Conservation (phyloP, 2,113 vertebrate species). For the Apaloderma vittatum region DNA sequence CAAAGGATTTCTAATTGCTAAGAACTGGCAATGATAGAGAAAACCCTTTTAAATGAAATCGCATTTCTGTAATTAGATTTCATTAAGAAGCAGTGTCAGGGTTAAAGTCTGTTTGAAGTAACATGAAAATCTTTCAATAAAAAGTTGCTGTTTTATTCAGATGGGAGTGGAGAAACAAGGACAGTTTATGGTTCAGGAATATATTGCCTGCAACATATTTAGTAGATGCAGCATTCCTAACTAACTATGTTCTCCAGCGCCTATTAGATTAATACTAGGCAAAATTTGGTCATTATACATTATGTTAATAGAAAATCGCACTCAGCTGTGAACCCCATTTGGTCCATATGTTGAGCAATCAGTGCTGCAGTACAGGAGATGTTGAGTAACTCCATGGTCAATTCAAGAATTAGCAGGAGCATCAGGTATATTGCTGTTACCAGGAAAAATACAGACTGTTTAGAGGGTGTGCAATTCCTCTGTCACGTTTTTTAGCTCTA, state of each 20-base stretch:
- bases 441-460: not conserved
- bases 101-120: not conserved
- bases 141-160: not conserved
- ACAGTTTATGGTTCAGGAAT: not conserved
- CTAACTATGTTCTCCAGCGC: not conserved
- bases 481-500: not conserved
- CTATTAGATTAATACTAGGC: not conserved
- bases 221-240: not conserved
- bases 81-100: not conserved
- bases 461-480: not conserved
- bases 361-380: not conserved
- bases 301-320: not conserved
- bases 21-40: not conserved
- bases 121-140: not conserved
- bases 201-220: not conserved
- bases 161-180: not conserved
- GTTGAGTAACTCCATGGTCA: not conserved
- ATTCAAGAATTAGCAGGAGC: not conserved
- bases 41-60: not conserved
- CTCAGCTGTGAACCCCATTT: not conserved
- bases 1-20: conserved; percentile 5
- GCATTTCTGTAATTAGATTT: conserved; percentile 20
- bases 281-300: not conserved
- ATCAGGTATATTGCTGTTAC: not conserved
- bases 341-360: not conserved